These are phyloP conservation scores for Chouioia cunea DNA, from an alignment of 2,888 invertebrate species.

Conservation along the genomic window DNA sequence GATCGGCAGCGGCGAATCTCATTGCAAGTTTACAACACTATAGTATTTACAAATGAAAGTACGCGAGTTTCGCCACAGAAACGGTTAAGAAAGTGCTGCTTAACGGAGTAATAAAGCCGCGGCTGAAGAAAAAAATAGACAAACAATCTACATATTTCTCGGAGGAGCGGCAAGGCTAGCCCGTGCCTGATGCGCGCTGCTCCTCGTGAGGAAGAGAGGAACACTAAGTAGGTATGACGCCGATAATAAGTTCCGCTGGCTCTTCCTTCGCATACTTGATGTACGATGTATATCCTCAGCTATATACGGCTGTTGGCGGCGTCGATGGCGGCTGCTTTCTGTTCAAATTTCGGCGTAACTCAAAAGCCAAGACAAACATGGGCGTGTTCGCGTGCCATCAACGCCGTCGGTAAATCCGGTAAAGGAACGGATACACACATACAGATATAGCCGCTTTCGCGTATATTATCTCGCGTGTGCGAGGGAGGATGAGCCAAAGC, in stretches of 20 bases:
- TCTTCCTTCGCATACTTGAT: no score
- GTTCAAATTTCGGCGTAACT: conserved; percentile 67
- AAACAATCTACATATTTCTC: conserved; percentile 61
- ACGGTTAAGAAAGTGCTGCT: conserved; percentile 31
- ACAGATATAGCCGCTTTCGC: not conserved
- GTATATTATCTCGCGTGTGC: not conserved
- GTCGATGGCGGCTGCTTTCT: conserved; percentile 57
- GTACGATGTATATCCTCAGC: no score
- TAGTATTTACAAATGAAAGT: no score
- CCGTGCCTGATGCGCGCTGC: conserved; percentile 32
- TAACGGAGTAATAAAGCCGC: conserved; percentile 56
- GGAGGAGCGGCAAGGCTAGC: no score
- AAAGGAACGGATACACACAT: conserved; percentile 44
- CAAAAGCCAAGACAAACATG: conserved; percentile 67
- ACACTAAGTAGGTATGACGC: no score
- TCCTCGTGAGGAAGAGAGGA: conserved; percentile 50
- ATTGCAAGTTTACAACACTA: no score
- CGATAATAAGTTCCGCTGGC: no score
- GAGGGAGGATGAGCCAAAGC: not conserved
- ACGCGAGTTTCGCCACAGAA: no score
- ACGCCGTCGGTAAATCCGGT: conserved; percentile 60
- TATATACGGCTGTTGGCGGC: conserved; percentile 13
- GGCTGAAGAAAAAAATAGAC: conserved; percentile 62
- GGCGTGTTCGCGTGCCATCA: conserved; percentile 60
- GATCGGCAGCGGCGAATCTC: no score